A percentile compares a stretch with the other conserved stretches of the same genome.
Evolutionary conservation across 2,113 vertebrate species (phyloP).

Genomic region (Thamnophis sirtalis): DNA sequence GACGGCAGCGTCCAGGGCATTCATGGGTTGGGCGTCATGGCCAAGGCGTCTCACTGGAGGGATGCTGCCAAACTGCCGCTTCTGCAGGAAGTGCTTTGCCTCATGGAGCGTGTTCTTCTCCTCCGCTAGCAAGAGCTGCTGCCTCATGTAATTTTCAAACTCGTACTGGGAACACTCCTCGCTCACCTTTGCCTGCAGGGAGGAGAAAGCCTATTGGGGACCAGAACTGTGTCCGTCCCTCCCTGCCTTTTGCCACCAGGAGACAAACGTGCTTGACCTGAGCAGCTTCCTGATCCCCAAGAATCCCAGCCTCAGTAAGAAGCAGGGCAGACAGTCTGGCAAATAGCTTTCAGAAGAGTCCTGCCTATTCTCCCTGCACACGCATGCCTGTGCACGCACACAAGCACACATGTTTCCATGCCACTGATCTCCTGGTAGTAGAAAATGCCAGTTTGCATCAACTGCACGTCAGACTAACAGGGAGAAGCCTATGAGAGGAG

Average conservation of each 20-base stretch:
- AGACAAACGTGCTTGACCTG: neutral
- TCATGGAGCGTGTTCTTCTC: slow-evolving; percentile 96
- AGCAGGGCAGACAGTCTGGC: neutral
- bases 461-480: neutral
- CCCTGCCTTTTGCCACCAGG: neutral
- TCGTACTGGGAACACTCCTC: slow-evolving; percentile 98
- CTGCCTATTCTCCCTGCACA: neutral
- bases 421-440: neutral
- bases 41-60: slow-evolving; percentile 91
- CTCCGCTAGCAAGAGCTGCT: slow-evolving; percentile 95
- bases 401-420: too few relatives aligned
- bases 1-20: slow-evolving; percentile 90
- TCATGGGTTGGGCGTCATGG: slow-evolving; percentile 93
- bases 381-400: too few relatives aligned
- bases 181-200: slow-evolving; percentile 82
- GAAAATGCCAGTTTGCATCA: neutral
- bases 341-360: neutral
- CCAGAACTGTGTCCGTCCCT: too few relatives aligned
- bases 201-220: neutral
- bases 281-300: rapidly evolving
- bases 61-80: slow-evolving; percentile 87
- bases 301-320: neutral
- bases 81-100: slow-evolving; percentile 88
- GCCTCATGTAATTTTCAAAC: slow-evolving; percentile 99
- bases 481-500: neutral